Conservation (phyloP, 2,797 vertebrate genomes). For the Coracias cyanogaster region DNA sequence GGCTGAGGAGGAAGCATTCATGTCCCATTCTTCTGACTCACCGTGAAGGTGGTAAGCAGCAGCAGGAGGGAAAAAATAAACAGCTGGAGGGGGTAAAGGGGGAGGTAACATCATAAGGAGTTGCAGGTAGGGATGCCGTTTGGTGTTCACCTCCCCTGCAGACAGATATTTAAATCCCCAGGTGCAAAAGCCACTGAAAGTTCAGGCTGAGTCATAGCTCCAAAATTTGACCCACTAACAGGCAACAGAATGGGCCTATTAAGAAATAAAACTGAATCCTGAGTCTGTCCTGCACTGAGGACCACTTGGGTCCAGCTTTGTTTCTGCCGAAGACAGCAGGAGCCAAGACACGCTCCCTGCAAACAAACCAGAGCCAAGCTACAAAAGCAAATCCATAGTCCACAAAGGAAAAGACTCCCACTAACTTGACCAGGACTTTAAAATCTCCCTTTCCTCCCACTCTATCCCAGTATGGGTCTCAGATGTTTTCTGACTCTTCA, state of each 20-base stretch:
- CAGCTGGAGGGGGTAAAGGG: constrained; percentile 47
- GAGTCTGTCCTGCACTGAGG: neutral
- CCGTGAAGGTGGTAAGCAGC: constrained; percentile 34
- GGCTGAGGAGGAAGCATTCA: neutral
- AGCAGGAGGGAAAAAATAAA: constrained; percentile 28
- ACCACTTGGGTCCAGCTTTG: neutral
- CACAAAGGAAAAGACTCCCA: neutral
- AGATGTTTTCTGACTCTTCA: constrained; percentile 1
- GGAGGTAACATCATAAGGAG: neutral
- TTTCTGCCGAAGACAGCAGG: neutral
- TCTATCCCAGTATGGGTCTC: neutral
- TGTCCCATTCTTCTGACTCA: constrained; percentile 52
- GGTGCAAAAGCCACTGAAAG: constrained; percentile 63
- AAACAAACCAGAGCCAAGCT: neutral
- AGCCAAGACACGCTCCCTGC: neutral
- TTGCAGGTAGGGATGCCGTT: constrained; percentile 13
- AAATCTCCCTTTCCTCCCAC: constrained; percentile 26
- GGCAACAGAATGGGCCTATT: neutral
- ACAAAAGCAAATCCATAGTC: neutral
- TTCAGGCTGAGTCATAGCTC: constrained; percentile 51
- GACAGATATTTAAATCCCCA: constrained; percentile 61
- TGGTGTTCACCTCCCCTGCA: constrained; percentile 44
- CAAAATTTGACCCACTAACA: neutral
- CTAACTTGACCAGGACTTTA: neutral
- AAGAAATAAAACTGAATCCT: neutral